Percentiles rank a stretch among this genome's conserved stretches.
These are phyloP conservation scores for Trisateles emortualis DNA, from an alignment of 2,888 invertebrate species.

Conservation along the genomic window DNA sequence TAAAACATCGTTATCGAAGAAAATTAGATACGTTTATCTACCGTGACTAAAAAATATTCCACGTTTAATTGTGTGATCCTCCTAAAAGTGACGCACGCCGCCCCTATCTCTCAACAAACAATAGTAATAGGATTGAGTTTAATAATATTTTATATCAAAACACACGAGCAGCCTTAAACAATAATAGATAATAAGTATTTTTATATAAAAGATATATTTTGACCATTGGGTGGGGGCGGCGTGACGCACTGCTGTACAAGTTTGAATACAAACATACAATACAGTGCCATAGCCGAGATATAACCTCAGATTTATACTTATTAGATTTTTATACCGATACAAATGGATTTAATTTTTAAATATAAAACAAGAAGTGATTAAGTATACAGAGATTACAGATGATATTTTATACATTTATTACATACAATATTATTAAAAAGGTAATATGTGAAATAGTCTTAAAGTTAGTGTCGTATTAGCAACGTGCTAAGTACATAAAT, in stretches of 20 bases:
- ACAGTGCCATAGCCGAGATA: conserved; percentile 84
- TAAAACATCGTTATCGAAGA: conserved; percentile 76
- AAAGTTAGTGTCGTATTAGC: conserved; percentile 77
- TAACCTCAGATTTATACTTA: conserved; percentile 86
- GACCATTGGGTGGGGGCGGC: conserved; percentile 59
- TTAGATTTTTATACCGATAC: conserved; percentile 87
- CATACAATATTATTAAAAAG: conserved; percentile 84
- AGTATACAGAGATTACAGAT: conserved; percentile 87
- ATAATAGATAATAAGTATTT: conserved; percentile 85
- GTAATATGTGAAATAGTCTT: conserved; percentile 83
- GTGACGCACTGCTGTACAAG: conserved; percentile 69
- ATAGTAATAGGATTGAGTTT: conserved; percentile 73
- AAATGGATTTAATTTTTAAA: conserved; percentile 87
- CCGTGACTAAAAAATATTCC: conserved; percentile 74
- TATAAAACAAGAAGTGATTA: conserved; percentile 85
- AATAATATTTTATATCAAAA: conserved; percentile 54
- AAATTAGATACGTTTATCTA: conserved; percentile 75
- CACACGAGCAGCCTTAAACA: conserved; percentile 81
- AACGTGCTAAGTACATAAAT: conserved; percentile 69
- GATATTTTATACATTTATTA: conserved; percentile 88
- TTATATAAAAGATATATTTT: conserved; percentile 76
- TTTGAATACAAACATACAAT: conserved; percentile 80
- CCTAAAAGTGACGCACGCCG: conserved; percentile 68
- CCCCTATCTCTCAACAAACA: conserved; percentile 56
- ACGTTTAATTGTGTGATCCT: conserved; percentile 72